Base-by-base conservation (phyloP, 2,888 invertebrate species). In the Clostera curtula region DNA sequence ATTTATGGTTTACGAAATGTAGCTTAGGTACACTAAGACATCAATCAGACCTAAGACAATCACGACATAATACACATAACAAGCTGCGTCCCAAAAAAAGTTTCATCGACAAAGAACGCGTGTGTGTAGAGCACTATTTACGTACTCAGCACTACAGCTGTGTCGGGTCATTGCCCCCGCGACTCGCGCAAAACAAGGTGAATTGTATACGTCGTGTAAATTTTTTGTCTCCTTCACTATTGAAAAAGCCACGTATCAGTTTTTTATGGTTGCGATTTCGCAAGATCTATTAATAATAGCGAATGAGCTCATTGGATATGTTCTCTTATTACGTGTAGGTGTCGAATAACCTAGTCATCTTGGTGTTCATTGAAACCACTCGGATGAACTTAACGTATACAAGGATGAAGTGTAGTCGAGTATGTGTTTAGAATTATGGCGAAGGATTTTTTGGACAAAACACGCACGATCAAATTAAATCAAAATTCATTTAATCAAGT, bases 181-280 rank as follows among this genome's bases (percentile, higher is more conserved):
- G 51, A 47, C 52, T 36, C 61, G 63, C 63, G 67, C 71, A 65
- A 75, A 79, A 76, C 74, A 76, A 79, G 76, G 80, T 79, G 74
- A 79, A 72, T 70, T 64, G 70, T 57, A 57, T n/a, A 57, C 53
- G 50, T 49, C 49, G n/a, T 43, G 40, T 38, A 60, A 54, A 5
- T 12, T 66, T 70, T 73, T 73, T 71, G 64, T 67, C 55, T 62
- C 48, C 49, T 42, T 44, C 51, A 46, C 49, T 48, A 57, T 56
- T 59, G 62, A 59, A 62, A 64, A 58, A 49, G 40, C 56, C 58
- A 49, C 57, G 43, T 43, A 16, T 31, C 36, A 40, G 36, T 40
- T 53, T 57, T 46, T 46, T 43, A 27, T 43, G 25, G 30, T 36
- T 35, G 42, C 24, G 29, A 44, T 50, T 56, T 49, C 34, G 38